Base-by-base conservation (phyloP, 2,888 invertebrate species). In the Lasioglossum marginatum region DNA sequence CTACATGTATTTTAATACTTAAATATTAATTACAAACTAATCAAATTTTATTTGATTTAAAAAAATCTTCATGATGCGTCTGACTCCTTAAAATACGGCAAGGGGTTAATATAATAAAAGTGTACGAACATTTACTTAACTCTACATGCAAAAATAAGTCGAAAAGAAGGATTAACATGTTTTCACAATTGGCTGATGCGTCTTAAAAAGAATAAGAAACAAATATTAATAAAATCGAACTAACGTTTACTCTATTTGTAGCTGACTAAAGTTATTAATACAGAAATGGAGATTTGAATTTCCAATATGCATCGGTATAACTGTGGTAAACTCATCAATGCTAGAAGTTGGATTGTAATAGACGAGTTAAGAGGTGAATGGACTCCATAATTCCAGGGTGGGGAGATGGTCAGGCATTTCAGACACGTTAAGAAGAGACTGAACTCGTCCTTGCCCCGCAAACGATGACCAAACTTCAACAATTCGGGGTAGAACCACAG, bases 391-490 rank as follows among this genome's bases (percentile, higher is more conserved):
- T 52, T 34, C 6, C n/a, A 37, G 74, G 45, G 66, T 23, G 73
- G 19, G 71, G 66, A 84, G 78, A 83, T 52, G 83, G 60, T 71
- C 63, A 63, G 71, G 70, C 78, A 43, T 31, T 40, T 83, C 48
- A 63, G 83, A 84, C 74, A 73, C 84, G 83, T 75, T 76, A 52
- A 63, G 31, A 63, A 52, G 52, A 31, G 60, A 48, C 45, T 19
- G 72, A 63, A 43, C 45, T 34, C 14, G 8, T n/a, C 45, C 45
- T 45, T 40, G 70, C 70, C 37, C 63, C 40, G 34, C 70, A 66
- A 27, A 71, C 74, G 74, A 83, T 72, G 52, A 31, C 27, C 52
- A 72, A 84, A 84, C 83, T 84, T 83, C 52, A 73, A 78, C 78
- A 52, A 83, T 75, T 78, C 12, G 70, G 63, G 74, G 74, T 78